A percentile compares a stretch with the other conserved stretches of the same genome.
Evolutionary conservation across 2,113 vertebrate genomes (phyloP).

Genomic region (Climacteris rufus): DNA sequence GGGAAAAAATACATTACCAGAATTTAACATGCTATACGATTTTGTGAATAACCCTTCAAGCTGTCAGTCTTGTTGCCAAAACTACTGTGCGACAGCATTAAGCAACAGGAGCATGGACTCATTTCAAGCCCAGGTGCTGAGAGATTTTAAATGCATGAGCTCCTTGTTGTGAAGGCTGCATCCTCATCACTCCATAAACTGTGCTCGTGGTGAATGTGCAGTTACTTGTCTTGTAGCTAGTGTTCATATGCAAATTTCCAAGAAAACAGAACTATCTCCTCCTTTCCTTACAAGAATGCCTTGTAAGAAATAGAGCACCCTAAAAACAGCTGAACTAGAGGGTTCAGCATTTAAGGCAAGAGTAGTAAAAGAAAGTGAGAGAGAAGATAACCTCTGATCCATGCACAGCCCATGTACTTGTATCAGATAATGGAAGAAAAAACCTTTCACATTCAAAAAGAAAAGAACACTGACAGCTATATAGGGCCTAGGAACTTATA

Average conservation of each 20-base stretch:
- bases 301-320: neutral
- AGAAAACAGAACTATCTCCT: neutral
- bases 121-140: slow-evolving; percentile 72
- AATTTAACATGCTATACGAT: slow-evolving; percentile 62
- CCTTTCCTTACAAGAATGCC: neutral
- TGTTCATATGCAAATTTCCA: slow-evolving; percentile 12
- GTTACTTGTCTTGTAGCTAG: slow-evolving; percentile 23
- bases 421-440: neutral
- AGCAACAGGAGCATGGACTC: slow-evolving; percentile 58
- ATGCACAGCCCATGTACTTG: neutral
- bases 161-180: slow-evolving; percentile 67
- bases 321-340: neutral
- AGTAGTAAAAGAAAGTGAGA: neutral
- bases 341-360: neutral
- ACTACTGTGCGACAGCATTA: slow-evolving; percentile 33
- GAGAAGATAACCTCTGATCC: neutral
- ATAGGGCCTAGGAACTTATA: neutral
- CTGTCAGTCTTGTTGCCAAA: slow-evolving; percentile 64
- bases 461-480: neutral
- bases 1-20: slow-evolving; percentile 6
- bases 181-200: slow-evolving; percentile 39
- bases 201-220: slow-evolving; percentile 6
- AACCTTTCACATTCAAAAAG: neutral
- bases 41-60: slow-evolving; percentile 68
- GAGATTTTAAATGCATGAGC: slow-evolving; percentile 67